Evolutionary conservation across 2,113 vertebrate species (phyloP), one percentile per base, ranked within the genome.

Genomic region (Sinocyclocheilus anshuiensis): DNA sequence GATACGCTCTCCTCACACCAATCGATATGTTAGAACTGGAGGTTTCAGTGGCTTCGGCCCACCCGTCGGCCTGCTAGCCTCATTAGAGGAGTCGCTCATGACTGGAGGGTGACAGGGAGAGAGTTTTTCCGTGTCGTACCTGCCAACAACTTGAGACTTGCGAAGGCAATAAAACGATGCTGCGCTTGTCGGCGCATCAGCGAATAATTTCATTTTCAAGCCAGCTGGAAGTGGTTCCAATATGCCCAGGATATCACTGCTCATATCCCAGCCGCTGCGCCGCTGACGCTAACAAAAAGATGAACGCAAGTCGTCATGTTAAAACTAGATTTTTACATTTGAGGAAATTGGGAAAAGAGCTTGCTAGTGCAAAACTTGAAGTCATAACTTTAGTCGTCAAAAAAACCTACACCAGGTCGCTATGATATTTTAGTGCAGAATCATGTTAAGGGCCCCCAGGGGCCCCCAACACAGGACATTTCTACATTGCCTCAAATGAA

Each of bases 51-150:
- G 39, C 10, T 42, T 42, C 26, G 15, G 5, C 12, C 61, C 55
- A 63, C n/a, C 45, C 53, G 22, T 57, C 45, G 33, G 69, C 48
- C 87, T 76, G 45, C 61, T 61, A 26, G 72, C 20, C 53, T 77
- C 83, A 81, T 85, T 75, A 81, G 65, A 39, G 36, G 20, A 26
- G 8, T 50, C 65, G 20, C 18, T 63, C 48, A 33, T 26, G 78
- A 78, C 45, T 69, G 9, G 72, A 24, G 63, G 59, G 36, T 65
- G 59, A 48, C 77, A 72, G 55, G 50, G 55, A 67, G 39, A 22
- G 71, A 79, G 55, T 55, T 45, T 65, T 18, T 16, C 42, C 0
- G 6, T 8, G 48, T 24, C 39, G n/a, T 42, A 76, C 6, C 29
- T 22, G 20, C 63, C 83, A 45, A 29, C 36, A 77, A 65, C 16